These are phyloP conservation scores for Drosophila melanosoma DNA, from an alignment of 2,888 invertebrate species.

Conservation along the genomic window DNA sequence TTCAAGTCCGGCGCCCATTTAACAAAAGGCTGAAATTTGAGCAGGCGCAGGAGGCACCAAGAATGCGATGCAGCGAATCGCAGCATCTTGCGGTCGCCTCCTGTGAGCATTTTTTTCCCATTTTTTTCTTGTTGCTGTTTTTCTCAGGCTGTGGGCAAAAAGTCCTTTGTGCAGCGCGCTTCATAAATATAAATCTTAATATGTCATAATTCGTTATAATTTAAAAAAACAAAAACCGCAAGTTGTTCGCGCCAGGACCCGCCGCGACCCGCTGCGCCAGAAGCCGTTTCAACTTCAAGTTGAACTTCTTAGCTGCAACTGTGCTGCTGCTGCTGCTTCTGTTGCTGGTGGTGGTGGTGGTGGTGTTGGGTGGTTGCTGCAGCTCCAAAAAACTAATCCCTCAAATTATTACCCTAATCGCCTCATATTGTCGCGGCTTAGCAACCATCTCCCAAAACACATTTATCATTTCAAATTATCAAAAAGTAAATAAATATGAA, in stretches of 20 bases:
- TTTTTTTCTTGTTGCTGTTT: neutral
- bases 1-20: constrained; percentile 52
- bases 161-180: constrained; percentile 34
- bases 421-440: constrained; percentile 77
- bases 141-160: constrained; percentile 28
- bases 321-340: neutral
- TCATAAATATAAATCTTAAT: constrained; percentile 71
- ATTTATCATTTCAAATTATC: constrained; percentile 59
- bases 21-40: constrained; percentile 52
- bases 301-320: constrained; percentile 9
- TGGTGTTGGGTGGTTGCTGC: constrained; percentile 24
- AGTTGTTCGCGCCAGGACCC: constrained; percentile 60
- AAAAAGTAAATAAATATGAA: constrained; percentile 75
- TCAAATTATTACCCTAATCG: constrained; percentile 77
- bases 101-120: constrained; percentile 34
- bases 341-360: constrained; percentile 2
- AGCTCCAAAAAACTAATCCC: constrained; percentile 61
- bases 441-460: constrained; percentile 36
- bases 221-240: constrained; percentile 61
- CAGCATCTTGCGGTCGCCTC: constrained; percentile 58
- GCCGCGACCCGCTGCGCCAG: constrained; percentile 53
- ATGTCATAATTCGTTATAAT: constrained; percentile 80
- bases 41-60: constrained; percentile 36
- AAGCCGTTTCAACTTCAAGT: neutral
- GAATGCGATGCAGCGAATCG: neutral